These are phyloP conservation scores for Thymelicus sylvestris DNA, from an alignment of 2,888 invertebrate genomes.

Conservation along the genomic window DNA sequence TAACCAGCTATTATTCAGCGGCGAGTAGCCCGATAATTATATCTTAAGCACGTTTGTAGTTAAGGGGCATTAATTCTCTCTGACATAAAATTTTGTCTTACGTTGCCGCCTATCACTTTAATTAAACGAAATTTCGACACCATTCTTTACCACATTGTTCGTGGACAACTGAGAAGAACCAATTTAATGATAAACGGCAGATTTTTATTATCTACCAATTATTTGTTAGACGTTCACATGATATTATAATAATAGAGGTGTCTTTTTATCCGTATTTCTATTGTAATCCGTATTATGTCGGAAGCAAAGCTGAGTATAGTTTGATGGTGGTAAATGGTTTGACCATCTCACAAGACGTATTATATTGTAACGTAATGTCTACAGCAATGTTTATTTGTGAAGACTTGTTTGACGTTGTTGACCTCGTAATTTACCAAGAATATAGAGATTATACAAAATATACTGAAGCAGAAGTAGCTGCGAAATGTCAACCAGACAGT, in stretches of 20 bases:
- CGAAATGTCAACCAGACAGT: too few species aligned
- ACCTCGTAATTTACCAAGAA: too few species aligned
- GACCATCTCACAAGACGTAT: too few species aligned
- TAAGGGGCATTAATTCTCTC: slow-evolving; percentile 28
- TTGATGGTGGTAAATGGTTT: too few species aligned
- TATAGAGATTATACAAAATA: too few species aligned
- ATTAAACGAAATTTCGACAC: slow-evolving; percentile 24
- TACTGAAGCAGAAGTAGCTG: too few species aligned
- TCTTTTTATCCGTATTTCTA: too few species aligned
- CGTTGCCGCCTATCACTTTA: slow-evolving; percentile 13
- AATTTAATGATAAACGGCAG: neutral
- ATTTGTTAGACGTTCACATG: neutral
- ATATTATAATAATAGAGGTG: neutral
- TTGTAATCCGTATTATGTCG: too few species aligned
- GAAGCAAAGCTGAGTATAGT: too few species aligned
- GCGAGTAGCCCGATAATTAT: slow-evolving; percentile 20
- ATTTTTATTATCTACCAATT: neutral
- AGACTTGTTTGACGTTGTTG: too few species aligned
- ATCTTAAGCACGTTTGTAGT: slow-evolving; percentile 29
- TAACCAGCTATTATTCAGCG: slow-evolving; percentile 25
- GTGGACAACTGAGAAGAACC: neutral
- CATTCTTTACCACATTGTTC: slow-evolving; percentile 3
- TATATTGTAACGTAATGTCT: too few species aligned
- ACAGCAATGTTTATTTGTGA: too few species aligned
- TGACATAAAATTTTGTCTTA: slow-evolving; percentile 28